Base-by-base conservation (phyloP, 2,113 vertebrate species). In the Rhagologus leucostigma region DNA sequence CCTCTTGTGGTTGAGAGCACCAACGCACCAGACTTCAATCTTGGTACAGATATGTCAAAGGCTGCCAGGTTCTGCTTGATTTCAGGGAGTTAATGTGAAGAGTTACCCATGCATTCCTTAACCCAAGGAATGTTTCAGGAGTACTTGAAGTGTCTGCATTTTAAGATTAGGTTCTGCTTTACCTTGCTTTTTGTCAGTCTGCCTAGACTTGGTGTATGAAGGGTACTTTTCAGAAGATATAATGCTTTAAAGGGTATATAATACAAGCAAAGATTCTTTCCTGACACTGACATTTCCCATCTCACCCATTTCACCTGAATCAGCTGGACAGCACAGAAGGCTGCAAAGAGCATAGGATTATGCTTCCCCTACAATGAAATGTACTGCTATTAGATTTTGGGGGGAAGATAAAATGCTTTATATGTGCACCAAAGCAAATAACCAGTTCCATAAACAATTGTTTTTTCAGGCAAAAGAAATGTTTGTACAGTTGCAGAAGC, bases 1-100 rank as follows among this genome's bases (percentile, higher is more conserved):
- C 32, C 14, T 33, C 33, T 9, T 8, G 4, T 41, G 8, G 30
- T 3, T 80, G 59, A 49, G 16, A 69, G 15, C 26, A 70, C 21
- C 42, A 50, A 79, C 13, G 37, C 0, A 0, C 7, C 33, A 50
- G n/a, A 21, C 37, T 90, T 82, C 14, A 3, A 63, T 65, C 79
- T 86, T 67, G 37, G 10, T 57, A 41, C 0, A 1, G 39, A 13
- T 35, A 7, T 74, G 70, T 81, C 60, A 60, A 78, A 63, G 52
- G 19, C n/a, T 82, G 35, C 4, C 46, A 46, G 21, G 24, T 68
- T 76, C 56, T 57, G 27, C 37, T 60, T 42, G 16, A 16, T 50
- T 69, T 74, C 55, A 62, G 20, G 21, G 33, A 79, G 33, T 6
- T 39, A 47, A 37, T 27, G 7, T 27, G 55, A 60, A 84, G 73